Conservation (phyloP, 1,140 invertebrate genomes). For the Danaus melanippus region DNA sequence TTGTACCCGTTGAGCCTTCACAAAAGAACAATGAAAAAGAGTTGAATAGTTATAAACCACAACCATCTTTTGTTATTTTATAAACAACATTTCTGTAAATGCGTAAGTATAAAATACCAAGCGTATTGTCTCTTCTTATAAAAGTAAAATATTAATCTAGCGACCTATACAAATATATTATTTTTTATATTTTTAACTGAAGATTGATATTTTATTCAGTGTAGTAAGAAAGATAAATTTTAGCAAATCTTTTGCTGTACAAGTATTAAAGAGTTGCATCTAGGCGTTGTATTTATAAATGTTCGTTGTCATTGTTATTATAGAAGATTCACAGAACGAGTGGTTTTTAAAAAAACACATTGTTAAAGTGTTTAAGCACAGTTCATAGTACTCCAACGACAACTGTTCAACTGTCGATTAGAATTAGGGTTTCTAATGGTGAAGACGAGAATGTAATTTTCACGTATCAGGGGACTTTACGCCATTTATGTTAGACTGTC, state of each 20-base stretch:
- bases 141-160: too few relatives aligned
- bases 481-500: constrained; percentile 35
- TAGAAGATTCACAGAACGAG: too few relatives aligned
- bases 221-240: too few relatives aligned
- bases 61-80: constrained; percentile 20
- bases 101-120: constrained; percentile 1
- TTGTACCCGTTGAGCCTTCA: constrained; percentile 22
- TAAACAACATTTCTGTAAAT: constrained; percentile 13
- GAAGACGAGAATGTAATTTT: constrained; percentile 36
- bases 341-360: too few relatives aligned
- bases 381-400: constrained; percentile 11
- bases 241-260: too few relatives aligned
- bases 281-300: too few relatives aligned
- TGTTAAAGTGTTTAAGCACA: constrained; percentile 2
- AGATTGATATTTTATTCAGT: too few relatives aligned
- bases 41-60: constrained; percentile 21
- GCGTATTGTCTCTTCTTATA: neutral
- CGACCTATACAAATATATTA: too few relatives aligned
- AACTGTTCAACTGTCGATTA: constrained; percentile 38
- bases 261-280: too few relatives aligned
- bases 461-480: constrained; percentile 30
- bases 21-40: constrained; percentile 24
- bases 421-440: constrained; percentile 27
- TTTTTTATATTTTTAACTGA: too few relatives aligned
- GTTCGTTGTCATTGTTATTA: too few relatives aligned